Conservation (phyloP, 2,113 vertebrate genomes). For the Sylvia atricapilla region DNA sequence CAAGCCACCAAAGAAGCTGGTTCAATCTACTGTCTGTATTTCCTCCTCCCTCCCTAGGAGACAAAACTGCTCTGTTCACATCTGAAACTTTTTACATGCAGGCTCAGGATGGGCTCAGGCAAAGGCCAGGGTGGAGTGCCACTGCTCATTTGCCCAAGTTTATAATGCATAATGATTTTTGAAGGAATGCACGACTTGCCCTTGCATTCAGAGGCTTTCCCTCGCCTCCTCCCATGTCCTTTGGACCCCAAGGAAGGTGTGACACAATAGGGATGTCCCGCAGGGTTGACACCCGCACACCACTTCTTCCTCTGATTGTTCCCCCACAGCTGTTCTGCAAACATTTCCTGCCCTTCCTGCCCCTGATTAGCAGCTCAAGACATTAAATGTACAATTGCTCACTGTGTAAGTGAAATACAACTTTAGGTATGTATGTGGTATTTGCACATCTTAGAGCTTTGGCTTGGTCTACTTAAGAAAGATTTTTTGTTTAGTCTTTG, state of each 20-base stretch:
- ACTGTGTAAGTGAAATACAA: not conserved
- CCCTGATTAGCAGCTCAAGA: not conserved
- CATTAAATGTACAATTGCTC: not conserved
- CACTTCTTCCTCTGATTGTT: constrained; percentile 57
- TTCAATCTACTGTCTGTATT: not conserved
- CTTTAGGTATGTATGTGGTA: not conserved
- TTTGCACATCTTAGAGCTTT: not conserved
- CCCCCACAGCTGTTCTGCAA: constrained; percentile 12
- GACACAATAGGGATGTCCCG: not conserved
- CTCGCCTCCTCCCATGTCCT: not conserved
- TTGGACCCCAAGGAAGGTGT: not conserved
- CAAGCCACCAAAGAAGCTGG: not conserved
- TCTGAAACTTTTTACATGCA: not conserved
- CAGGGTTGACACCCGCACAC: not conserved
- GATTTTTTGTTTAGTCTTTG: not conserved
- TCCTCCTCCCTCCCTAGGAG: not conserved
- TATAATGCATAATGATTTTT: no score
- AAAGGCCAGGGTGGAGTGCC: not conserved
- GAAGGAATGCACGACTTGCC: not conserved
- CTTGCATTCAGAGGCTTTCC: not conserved
- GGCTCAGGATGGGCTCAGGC: not conserved
- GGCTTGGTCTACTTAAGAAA: not conserved
- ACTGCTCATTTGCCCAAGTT: not conserved
- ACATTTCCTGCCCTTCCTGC: constrained; percentile 32
- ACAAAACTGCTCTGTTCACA: not conserved